phyloP scores from a whole-genome alignment of 2,113 vertebrate species.

The Pogona vitticeps region DNA sequence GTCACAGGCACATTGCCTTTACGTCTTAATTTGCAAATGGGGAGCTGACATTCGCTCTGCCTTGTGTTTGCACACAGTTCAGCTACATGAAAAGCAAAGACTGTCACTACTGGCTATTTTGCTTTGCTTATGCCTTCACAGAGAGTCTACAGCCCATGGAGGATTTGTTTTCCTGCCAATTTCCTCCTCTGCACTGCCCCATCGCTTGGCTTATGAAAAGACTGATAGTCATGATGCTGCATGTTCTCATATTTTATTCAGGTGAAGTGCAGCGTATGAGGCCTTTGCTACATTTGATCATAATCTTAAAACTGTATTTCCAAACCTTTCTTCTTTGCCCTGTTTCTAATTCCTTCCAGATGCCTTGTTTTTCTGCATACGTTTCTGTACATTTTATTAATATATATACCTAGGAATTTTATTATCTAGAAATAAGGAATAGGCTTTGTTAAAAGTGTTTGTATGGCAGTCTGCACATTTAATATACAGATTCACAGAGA shows the following conservation, averaged over 20 bases:
- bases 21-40: slow-evolving; percentile 95
- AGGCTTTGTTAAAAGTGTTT: not conserved
- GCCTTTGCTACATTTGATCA: slow-evolving; percentile 67
- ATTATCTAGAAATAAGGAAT: not conserved
- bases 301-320: slow-evolving; percentile 69
- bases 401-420: slow-evolving; percentile 16
- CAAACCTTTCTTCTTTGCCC: slow-evolving; percentile 63
- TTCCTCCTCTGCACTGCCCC: slow-evolving; percentile 34
- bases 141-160: slow-evolving; percentile 75
- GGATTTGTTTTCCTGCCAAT: slow-evolving; percentile 66
- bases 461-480: not conserved
- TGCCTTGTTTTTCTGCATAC: slow-evolving; percentile 24
- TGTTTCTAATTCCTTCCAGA: slow-evolving; percentile 54
- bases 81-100: slow-evolving; percentile 75
- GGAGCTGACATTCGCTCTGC: slow-evolving; percentile 80
- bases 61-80: slow-evolving; percentile 76
- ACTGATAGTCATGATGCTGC: slow-evolving; percentile 69
- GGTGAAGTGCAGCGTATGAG: slow-evolving; percentile 73
- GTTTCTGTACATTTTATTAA: not conserved
- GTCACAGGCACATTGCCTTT: slow-evolving; percentile 82
- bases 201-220: slow-evolving; percentile 49
- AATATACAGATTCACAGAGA: not conserved
- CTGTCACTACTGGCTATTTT: slow-evolving; percentile 79
- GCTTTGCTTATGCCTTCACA: slow-evolving; percentile 80
- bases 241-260: slow-evolving; percentile 83